Percentiles rank a stretch among this genome's conserved stretches.
phyloP scores from a whole-genome alignment of 2,797 vertebrate species.

The Rousettus madagascariensis region DNA sequence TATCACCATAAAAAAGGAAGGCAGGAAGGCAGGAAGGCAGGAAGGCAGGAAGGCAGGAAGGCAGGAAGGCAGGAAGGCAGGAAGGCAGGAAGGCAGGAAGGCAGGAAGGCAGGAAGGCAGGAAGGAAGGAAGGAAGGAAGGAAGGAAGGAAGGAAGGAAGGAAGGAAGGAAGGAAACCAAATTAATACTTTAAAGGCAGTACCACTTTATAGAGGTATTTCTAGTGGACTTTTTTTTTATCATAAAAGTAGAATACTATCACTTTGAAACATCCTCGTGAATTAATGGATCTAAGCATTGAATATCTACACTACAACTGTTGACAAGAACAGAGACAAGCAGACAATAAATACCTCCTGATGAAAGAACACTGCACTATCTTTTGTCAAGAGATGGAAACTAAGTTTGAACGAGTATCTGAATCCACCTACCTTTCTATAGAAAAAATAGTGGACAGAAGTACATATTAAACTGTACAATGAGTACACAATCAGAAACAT shows the following conservation, averaged over 20 bases:
- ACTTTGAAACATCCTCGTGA: neutral
- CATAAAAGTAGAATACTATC: neutral
- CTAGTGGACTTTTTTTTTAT: neutral
- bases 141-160: no score
- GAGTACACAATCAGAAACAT: neutral
- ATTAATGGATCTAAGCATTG: neutral
- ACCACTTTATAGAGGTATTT: neutral
- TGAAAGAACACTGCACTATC: neutral
- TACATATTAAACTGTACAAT: neutral
- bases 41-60: no score
- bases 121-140: no score
- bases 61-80: no score
- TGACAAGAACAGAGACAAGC: neutral
- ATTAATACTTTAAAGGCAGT: neutral
- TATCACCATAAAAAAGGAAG: no score
- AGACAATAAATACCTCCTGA: neutral
- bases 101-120: no score
- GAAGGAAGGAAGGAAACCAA: neutral
- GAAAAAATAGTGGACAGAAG: neutral
- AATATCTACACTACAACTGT: neutral
- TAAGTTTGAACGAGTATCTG: neutral
- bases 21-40: no score
- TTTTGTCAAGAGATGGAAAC: neutral
- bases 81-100: no score
- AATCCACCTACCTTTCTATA: neutral